Percentiles rank a stretch among this genome's conserved stretches.
Conservation (phyloP, 92 coral and sea anemone genomes). For the Desmophyllum pertusum region DNA sequence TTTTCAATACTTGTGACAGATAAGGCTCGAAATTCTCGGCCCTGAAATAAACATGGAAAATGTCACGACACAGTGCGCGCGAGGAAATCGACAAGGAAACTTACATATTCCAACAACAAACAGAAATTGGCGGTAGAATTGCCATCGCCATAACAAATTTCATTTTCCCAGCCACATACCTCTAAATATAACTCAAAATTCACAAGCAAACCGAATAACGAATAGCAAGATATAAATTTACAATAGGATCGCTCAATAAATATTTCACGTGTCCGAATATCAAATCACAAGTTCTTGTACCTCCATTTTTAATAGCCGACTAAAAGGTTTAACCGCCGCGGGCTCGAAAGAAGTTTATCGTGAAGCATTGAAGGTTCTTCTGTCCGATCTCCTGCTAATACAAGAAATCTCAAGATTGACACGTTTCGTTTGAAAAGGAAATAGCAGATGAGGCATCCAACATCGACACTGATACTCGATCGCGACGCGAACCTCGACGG, state of each 20-base stretch:
- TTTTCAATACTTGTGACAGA: slow-evolving; percentile 89
- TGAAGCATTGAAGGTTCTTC: not conserved
- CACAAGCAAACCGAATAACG: slow-evolving; percentile 30
- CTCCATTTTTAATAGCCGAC: not conserved
- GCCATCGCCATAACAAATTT: slow-evolving; percentile 15
- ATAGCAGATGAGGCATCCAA: slow-evolving; percentile 17
- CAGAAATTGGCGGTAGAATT: not conserved
- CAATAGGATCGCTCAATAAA: slow-evolving; percentile 31
- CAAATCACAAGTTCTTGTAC: slow-evolving; percentile 34
- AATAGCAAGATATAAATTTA: slow-evolving; percentile 25
- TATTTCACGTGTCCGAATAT: slow-evolving; percentile 52
- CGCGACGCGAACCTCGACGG: slow-evolving; percentile 1
- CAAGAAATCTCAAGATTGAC: not conserved
- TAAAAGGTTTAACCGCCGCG: not conserved
- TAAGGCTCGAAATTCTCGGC: slow-evolving; percentile 95
- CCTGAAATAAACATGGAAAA: slow-evolving; percentile 63
- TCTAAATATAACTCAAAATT: slow-evolving; percentile 33
- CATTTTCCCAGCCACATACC: slow-evolving; percentile 2
- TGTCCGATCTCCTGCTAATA: not conserved
- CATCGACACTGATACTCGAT: slow-evolving; percentile 28
- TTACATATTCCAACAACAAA: slow-evolving; percentile 3
- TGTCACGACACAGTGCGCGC: slow-evolving; percentile 43
- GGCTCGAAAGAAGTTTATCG: not conserved
- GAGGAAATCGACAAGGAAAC: slow-evolving; percentile 23
- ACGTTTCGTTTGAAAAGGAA: slow-evolving; percentile 30